A percentile compares a stretch with the other conserved stretches of the same genome.
Conservation (phyloP, 1,140 invertebrate species). For the Nomia melanderi region DNA sequence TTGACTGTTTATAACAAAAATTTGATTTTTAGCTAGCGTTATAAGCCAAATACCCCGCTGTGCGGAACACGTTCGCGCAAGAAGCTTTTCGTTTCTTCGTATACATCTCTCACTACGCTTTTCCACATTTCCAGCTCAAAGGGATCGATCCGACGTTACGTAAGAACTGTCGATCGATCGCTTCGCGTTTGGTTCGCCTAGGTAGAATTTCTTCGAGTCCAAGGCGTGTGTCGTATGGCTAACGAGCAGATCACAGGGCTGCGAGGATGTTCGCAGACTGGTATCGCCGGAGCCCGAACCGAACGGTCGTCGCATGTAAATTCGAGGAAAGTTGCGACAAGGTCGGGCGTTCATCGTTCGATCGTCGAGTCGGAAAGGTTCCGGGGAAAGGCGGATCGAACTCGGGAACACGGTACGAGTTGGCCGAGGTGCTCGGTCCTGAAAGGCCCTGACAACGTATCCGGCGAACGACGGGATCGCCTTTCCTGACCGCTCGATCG, state of each 20-base stretch:
- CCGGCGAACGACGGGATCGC: constrained; percentile 43
- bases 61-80: too few species aligned
- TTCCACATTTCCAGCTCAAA: too few species aligned
- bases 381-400: background rate
- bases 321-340: constrained; percentile 55
- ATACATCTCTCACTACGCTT: too few species aligned
- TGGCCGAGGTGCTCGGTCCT: constrained; percentile 16
- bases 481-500: constrained; percentile 39
- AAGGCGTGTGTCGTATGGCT: background rate
- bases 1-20: too few species aligned
- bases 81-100: too few species aligned
- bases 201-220: too few species aligned
- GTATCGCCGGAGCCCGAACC: constrained; percentile 12
- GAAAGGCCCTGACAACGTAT: constrained; percentile 56
- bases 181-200: background rate
- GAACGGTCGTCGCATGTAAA: constrained; percentile 33
- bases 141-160: too few species aligned
- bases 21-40: too few species aligned
- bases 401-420: background rate
- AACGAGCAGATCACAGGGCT: constrained; percentile 42
- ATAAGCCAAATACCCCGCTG: too few species aligned
- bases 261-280: background rate
- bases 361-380: background rate
- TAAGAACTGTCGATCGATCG: too few species aligned
- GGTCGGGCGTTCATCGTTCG: constrained; percentile 31